A percentile compares a stretch with the other conserved stretches of the same genome.
These are phyloP conservation scores for Prunella fulvescens DNA, from an alignment of 2,113 vertebrate genomes.

Conservation along the genomic window DNA sequence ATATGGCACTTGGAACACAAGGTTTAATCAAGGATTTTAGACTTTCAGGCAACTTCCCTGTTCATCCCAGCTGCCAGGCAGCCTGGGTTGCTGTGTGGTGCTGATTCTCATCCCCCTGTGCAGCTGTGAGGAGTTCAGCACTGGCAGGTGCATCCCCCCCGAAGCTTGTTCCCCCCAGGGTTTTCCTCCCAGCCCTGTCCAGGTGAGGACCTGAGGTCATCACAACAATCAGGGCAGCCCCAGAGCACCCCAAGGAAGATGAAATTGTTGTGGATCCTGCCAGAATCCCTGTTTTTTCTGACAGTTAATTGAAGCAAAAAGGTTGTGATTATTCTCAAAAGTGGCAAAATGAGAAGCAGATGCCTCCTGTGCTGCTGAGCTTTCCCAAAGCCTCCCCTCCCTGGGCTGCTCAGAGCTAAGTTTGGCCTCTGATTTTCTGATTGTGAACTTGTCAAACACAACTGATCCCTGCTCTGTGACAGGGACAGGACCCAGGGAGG, in stretches of 20 bases:
- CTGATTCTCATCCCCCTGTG: not conserved
- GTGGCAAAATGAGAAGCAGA: not conserved
- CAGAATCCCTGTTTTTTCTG: not conserved
- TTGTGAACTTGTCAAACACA: not conserved
- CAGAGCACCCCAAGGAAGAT: not conserved
- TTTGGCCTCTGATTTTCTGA: not conserved
- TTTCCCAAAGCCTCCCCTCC: not conserved
- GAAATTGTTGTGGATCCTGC: not conserved
- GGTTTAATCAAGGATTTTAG: not conserved
- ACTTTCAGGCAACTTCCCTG: not conserved
- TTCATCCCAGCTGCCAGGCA: not conserved
- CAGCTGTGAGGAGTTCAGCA: not conserved
- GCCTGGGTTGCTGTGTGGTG: accelerated
- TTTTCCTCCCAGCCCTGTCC: not conserved
- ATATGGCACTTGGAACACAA: not conserved
- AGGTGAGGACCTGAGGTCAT: not conserved
- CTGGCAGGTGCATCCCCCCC: not conserved
- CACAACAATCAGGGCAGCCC: not conserved
- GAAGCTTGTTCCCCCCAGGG: accelerated
- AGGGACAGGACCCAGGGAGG: accelerated
- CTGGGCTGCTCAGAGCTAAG: not conserved
- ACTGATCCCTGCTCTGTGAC: not conserved
- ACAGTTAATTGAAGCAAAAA: not conserved
- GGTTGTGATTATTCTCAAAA: not conserved
- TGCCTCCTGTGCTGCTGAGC: accelerated